Base-by-base conservation (phyloP, 1,140 invertebrate genomes). In the Eumaeus atala region DNA sequence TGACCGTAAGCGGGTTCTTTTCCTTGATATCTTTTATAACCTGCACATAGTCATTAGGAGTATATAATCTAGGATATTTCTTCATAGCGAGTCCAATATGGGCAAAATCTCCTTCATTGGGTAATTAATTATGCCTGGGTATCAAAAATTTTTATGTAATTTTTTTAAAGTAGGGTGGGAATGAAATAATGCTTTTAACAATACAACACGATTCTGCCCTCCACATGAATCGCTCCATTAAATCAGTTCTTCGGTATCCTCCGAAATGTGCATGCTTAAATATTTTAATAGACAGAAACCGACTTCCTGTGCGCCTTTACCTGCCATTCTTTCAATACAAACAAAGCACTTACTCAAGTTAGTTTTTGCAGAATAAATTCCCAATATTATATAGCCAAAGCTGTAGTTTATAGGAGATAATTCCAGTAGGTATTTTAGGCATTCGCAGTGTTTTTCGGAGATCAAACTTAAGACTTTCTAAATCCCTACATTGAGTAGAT, bases 1-100 rank as follows among this genome's bases (percentile, higher is more conserved):
- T 59, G 17, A 59, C 57, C 49, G 3, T 49, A 48, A 56, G 54
- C 33, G 54, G 47, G 35, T 56, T 56, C 9, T 56, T 48, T 12
- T 34, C 44, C 38, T 37, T 55, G 36, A 44, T 35, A 36, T 48
- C 9, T 55, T 37, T 34, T 12, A 55, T 55, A 55, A 55, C 54
- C 47, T 48, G 47, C 11, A 48, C 21, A 18, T 36, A 37, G 17
- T 40, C 36, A 52, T 52, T 16, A 35, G 50, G 50, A 52, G 50
- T 38, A 38, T 38, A 40, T 52, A 52, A 14, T 37, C 16, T 36
- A 36, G 50, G 50, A 37, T 52, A 52, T 52, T 52, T 52, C 10
- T 52, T 52, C 35, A 52, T 16, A 38, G 50, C 50, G 16, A 35
- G 37, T 37, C 38, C 36, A 37, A 52, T 52, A 35, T 52, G 50